phyloP scores from a whole-genome alignment of 2,113 vertebrate species.

The Trogon surrucura region DNA sequence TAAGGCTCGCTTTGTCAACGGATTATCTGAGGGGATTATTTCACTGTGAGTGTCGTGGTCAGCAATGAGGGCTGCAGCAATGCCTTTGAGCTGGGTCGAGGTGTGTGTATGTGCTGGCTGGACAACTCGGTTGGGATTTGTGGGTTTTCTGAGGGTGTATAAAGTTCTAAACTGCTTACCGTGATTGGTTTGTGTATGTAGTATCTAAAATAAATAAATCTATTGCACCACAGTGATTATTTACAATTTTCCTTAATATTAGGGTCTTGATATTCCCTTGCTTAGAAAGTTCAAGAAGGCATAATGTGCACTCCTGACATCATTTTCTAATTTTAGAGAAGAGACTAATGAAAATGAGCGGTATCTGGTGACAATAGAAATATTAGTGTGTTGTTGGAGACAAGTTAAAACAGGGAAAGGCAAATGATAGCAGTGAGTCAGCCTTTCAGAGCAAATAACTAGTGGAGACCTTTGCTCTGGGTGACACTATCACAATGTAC shows the following conservation, averaged over 20 bases:
- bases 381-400: neutral
- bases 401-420: slow-evolving; percentile 9
- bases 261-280: neutral
- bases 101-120: neutral
- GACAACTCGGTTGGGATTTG: neutral
- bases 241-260: neutral
- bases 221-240: neutral
- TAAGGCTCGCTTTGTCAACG: neutral
- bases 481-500: neutral
- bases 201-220: neutral
- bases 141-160: neutral
- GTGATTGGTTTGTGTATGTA: neutral
- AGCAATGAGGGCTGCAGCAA: neutral
- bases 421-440: slow-evolving; percentile 6
- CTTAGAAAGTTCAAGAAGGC: neutral
- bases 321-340: neutral
- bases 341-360: neutral
- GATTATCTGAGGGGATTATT: neutral
- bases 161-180: neutral
- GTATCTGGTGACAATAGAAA: neutral
- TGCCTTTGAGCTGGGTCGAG: neutral
- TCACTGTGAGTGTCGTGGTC: neutral
- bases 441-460: slow-evolving; percentile 9
- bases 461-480: slow-evolving; percentile 3
- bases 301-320: neutral